Percentiles rank a stretch among this genome's conserved stretches.
These are phyloP conservation scores for Euglossa dilemma DNA, from an alignment of 1,140 invertebrate species.

Conservation along the genomic window DNA sequence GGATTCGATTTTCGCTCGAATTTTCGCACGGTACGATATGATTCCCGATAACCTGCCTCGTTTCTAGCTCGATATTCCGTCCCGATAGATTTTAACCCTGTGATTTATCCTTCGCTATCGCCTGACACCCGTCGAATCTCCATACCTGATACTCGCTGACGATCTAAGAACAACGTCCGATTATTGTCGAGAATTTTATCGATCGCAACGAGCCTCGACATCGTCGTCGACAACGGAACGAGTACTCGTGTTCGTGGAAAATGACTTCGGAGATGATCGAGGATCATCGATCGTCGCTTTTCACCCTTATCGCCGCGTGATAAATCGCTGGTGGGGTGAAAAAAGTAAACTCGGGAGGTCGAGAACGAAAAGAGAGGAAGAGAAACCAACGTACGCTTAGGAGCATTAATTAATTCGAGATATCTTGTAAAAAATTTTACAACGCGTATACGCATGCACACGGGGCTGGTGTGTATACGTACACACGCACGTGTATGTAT, in stretches of 20 bases:
- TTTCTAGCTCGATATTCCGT: not conserved
- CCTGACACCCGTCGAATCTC: too few species aligned
- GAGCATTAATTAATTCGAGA: slow-evolving; percentile 60
- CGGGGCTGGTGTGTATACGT: slow-evolving; percentile 14
- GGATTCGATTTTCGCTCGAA: not conserved
- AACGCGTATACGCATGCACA: slow-evolving; percentile 48
- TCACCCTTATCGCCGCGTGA: slow-evolving; percentile 28
- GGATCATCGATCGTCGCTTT: slow-evolving; percentile 26
- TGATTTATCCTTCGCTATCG: too few species aligned
- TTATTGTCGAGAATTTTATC: not conserved
- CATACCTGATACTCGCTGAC: too few species aligned
- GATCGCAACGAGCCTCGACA: not conserved
- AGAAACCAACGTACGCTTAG: slow-evolving; percentile 60
- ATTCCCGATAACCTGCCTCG: not conserved
- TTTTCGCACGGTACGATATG: not conserved
- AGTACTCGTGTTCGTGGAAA: not conserved
- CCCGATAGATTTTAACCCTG: not conserved
- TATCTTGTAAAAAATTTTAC: slow-evolving; percentile 69
- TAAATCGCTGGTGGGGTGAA: slow-evolving; percentile 26
- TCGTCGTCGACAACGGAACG: not conserved
- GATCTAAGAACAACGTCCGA: not conserved
- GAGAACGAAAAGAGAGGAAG: slow-evolving; percentile 65
- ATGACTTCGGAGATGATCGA: not conserved
- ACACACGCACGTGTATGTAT: slow-evolving; percentile 22
- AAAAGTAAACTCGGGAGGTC: slow-evolving; percentile 53